A percentile compares a stretch with the other conserved stretches of the same genome.
These are phyloP conservation scores for Aphelinus certus DNA, from an alignment of 1,140 invertebrate genomes.

Conservation along the genomic window DNA sequence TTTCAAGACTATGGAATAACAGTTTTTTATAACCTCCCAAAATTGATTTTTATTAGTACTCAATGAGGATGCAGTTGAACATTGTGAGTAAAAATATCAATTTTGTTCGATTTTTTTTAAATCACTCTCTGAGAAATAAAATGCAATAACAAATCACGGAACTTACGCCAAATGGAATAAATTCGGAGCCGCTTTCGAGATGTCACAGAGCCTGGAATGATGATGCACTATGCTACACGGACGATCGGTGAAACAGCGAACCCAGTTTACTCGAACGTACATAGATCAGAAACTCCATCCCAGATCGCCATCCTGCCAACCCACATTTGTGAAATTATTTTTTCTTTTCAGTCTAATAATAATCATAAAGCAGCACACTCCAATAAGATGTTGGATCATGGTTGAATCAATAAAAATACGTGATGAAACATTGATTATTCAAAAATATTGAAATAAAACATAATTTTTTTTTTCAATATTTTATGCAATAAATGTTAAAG, in stretches of 20 bases:
- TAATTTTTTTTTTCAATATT: too few relatives aligned
- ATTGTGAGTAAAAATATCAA: background rate
- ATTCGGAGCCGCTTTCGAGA: conserved; percentile 18
- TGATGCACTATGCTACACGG: conserved; percentile 26
- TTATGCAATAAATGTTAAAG: too few relatives aligned
- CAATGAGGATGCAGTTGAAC: too few relatives aligned
- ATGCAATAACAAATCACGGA: background rate
- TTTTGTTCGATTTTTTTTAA: background rate
- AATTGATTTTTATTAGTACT: background rate
- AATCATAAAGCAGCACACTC: too few relatives aligned
- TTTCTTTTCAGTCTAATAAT: too few relatives aligned
- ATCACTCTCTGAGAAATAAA: background rate
- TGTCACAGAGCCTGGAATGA: conserved; percentile 17
- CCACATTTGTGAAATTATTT: too few relatives aligned
- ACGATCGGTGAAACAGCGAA: background rate
- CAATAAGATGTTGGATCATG: too few relatives aligned
- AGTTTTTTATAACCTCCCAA: conserved; percentile 18
- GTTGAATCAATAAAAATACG: too few relatives aligned
- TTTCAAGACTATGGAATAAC: background rate
- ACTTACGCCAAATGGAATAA: conserved; percentile 19
- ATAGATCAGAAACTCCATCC: conserved; percentile 27
- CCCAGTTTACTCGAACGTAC: background rate
- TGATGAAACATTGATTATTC: too few relatives aligned
- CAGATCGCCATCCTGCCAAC: too few relatives aligned
- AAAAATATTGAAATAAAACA: too few relatives aligned